A percentile compares a stretch with the other conserved stretches of the same genome.
Conservation (phyloP, 2,888 invertebrate species). For the Tiliacea citrago region DNA sequence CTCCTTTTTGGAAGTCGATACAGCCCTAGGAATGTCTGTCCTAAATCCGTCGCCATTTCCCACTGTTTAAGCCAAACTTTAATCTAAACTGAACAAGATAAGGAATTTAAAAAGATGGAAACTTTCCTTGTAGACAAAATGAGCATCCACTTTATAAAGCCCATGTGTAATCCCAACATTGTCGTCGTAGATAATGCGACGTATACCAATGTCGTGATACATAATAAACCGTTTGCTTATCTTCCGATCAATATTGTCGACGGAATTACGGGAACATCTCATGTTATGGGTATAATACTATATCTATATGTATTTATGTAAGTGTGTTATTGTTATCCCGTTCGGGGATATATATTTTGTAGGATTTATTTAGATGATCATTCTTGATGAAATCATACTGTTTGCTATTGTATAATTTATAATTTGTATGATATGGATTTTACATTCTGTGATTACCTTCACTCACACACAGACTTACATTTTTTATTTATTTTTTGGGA, state of each 20-base stretch:
- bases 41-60: rapidly evolving
- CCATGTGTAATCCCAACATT: constrained; percentile 54
- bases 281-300: constrained; percentile 11
- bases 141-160: constrained; percentile 54
- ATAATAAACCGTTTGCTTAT: constrained; percentile 61
- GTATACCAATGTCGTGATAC: constrained; percentile 56
- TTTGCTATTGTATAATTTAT: too few relatives aligned
- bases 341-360: background rate
- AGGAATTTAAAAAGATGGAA: background rate
- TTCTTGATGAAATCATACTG: too few relatives aligned
- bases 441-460: too few relatives aligned
- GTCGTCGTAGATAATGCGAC: constrained; percentile 56
- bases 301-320: background rate
- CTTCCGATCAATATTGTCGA: constrained; percentile 59
- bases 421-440: too few relatives aligned
- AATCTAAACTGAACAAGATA: background rate
- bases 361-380: background rate
- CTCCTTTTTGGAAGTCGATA: too few relatives aligned
- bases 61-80: background rate
- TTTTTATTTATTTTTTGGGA: too few relatives aligned
- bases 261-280: constrained; percentile 35
- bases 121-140: constrained; percentile 37
- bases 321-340: constrained; percentile 10
- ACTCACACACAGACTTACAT: too few relatives aligned
- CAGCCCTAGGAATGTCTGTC: background rate